Base-by-base conservation (phyloP, 1,140 invertebrate species). In the Hestina assimilis region DNA sequence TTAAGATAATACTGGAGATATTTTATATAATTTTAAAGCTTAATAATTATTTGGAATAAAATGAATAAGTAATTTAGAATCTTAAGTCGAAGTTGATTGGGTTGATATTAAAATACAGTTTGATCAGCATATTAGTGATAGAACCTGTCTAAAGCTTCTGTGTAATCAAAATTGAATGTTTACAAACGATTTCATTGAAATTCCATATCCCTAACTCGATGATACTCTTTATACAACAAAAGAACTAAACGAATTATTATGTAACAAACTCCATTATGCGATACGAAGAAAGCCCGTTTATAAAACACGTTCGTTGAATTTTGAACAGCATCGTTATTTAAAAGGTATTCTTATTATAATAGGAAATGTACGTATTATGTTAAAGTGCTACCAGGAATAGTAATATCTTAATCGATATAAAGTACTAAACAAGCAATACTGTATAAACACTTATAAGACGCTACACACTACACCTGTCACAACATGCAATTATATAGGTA, bases 231-330 rank as follows among this genome's bases (percentile, higher is more conserved):
- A 38, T 17, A 38, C 33, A 38, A 38, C 33, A 38, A 38, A 38
- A 38, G 33, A 38, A 38, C 33, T 38, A 38, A 38, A 38, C 33
- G 33, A 7, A 47, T 35, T 29, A 47, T 20, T 31, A 15, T 20
- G 21, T 33, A 47, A 47, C 31, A 23, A 47, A 33, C 19, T 47
- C 24, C 8, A 45, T 45, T 45, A 48, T 23, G 9, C 29, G 19
- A 48, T 48, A 48, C 45, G 29, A 33, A 48, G 45, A 48, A 48
- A 48, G 45, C 29, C 28, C 29, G 19, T 48, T 48, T 33, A 48
- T 38, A 20, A 29, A 48, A 31, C 29, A 3, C 45, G 45, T 20
- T 20, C 28, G 17, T 48, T 48, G 45, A 48, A 48, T 48, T 33
- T 48, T 31, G 20, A 47, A 48, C 21, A 23, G 20, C 17, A 33